These are phyloP conservation scores for Helleia helle DNA, from an alignment of 2,888 invertebrate genomes.

Conservation along the genomic window DNA sequence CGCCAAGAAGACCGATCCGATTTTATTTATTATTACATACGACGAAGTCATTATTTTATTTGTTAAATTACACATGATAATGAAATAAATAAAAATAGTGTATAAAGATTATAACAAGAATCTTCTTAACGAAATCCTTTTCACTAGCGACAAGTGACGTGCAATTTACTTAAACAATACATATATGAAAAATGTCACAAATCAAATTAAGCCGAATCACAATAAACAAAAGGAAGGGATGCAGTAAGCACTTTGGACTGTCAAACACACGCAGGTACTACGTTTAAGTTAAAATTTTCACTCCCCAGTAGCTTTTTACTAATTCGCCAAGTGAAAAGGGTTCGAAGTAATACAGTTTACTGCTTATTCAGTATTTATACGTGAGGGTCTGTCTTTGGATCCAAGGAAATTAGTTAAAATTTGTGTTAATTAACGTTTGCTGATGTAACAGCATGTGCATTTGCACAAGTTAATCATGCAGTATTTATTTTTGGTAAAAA, in stretches of 20 bases:
- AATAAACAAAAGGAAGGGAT: constrained; percentile 64
- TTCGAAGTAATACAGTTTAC: constrained; percentile 74
- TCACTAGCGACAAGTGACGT: too few relatives aligned
- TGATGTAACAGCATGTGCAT: constrained; percentile 10
- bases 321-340: constrained; percentile 75
- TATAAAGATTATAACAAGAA: too few relatives aligned
- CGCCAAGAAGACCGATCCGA: too few relatives aligned
- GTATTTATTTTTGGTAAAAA: too few relatives aligned
- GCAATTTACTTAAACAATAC: neutral
- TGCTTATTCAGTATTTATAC: constrained; percentile 75
- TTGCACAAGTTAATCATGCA: neutral
- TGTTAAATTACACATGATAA: too few relatives aligned
- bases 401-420: constrained; percentile 60
- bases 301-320: constrained; percentile 73
- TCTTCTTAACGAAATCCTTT: too few relatives aligned
- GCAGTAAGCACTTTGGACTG: constrained; percentile 66
- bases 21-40: too few relatives aligned
- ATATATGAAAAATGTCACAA: constrained; percentile 53
- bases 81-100: too few relatives aligned
- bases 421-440: constrained; percentile 41
- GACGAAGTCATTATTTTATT: too few relatives aligned
- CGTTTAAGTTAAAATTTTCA: constrained; percentile 73
- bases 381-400: constrained; percentile 57
- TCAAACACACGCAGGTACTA: constrained; percentile 70
- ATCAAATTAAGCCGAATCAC: constrained; percentile 66